Conservation (phyloP, 2,113 vertebrate genomes). For the Lepus europaeus region DNA sequence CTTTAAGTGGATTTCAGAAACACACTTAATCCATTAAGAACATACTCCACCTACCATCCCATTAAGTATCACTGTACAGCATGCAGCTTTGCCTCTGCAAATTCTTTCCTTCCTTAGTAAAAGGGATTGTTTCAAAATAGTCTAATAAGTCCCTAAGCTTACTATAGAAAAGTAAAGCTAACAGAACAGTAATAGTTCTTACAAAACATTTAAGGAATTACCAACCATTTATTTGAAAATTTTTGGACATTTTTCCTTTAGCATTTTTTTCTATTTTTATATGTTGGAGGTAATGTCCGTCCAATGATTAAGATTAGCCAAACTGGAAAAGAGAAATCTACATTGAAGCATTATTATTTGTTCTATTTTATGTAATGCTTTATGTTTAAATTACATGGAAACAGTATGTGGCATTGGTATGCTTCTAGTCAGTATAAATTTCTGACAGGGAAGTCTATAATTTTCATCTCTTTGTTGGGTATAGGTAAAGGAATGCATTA, state of each 20-base stretch:
- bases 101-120: constrained; percentile 15
- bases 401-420: neutral
- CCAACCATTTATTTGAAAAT: neutral
- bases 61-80: constrained; percentile 4
- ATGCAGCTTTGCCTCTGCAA: neutral
- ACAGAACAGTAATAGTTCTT: neutral
- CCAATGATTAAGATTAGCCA: constrained; percentile 26
- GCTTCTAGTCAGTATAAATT: constrained; percentile 14
- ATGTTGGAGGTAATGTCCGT: constrained; percentile 2
- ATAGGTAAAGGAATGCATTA: constrained; percentile 6
- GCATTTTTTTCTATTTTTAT: constrained; percentile 6
- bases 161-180: neutral
- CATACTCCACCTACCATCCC: neutral
- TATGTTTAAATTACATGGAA: constrained; percentile 26
- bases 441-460: neutral
- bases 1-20: neutral
- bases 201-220: neutral
- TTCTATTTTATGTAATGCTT: neutral
- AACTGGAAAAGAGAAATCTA: neutral
- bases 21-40: neutral
- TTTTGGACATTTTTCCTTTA: neutral
- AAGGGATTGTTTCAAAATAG: neutral
- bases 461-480: neutral
- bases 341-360: neutral
- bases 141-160: neutral